phyloP scores from a whole-genome alignment of 2,113 vertebrate genomes.

The Pycnonotus jocosus region DNA sequence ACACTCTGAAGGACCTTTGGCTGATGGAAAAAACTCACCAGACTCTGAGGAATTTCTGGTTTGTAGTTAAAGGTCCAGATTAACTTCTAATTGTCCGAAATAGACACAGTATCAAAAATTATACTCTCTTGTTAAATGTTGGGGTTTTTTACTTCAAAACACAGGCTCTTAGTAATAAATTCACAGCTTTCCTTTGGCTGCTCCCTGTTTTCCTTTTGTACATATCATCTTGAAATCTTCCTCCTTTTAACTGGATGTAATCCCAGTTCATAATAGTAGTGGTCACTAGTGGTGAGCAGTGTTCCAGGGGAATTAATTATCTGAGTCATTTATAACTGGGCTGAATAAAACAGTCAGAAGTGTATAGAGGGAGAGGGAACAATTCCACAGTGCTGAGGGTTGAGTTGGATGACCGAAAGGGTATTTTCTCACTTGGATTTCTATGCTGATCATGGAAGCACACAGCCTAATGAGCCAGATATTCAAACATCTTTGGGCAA shows the following conservation, averaged over 20 bases:
- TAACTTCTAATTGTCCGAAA: neutral
- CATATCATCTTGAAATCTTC: neutral
- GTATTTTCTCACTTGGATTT: conserved; percentile 2
- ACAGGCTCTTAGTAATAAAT: neutral
- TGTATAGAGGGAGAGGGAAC: neutral
- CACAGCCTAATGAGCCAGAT: conserved; percentile 35
- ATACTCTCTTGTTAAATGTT: neutral
- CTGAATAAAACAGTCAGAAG: neutral
- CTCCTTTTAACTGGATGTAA: neutral
- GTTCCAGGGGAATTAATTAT: neutral
- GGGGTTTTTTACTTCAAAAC: neutral
- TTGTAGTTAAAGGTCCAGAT: neutral
- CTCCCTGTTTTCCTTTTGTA: neutral
- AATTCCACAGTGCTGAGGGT: neutral
- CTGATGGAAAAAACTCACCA: neutral
- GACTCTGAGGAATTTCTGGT: neutral
- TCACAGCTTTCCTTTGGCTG: neutral
- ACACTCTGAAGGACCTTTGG: neutral
- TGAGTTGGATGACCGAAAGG: neutral
- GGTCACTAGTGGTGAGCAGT: neutral
- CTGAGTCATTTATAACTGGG: neutral
- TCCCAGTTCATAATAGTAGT: neutral
- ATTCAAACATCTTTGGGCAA: conserved; percentile 49
- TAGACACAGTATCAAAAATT: neutral
- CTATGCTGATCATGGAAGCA: conserved; percentile 26